Percentiles rank a stretch among this genome's conserved stretches.
These are phyloP conservation scores for Pyxicephalus adspersus DNA, from an alignment of 2,113 vertebrate species.

Conservation along the genomic window DNA sequence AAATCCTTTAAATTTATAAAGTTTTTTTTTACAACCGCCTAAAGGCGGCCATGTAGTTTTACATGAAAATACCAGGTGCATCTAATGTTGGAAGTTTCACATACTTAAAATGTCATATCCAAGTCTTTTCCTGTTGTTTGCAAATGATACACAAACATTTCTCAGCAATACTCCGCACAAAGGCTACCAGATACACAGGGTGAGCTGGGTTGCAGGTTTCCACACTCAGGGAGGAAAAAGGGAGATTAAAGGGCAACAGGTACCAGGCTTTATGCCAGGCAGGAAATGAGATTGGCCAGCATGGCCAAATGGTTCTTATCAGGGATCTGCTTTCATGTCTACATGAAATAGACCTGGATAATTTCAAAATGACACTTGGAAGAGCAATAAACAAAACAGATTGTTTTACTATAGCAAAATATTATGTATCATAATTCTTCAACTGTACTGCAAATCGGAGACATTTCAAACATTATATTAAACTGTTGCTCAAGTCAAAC, in stretches of 20 bases:
- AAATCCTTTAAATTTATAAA: no score
- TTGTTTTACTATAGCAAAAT: conserved; percentile 2
- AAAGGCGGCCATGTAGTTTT: no score
- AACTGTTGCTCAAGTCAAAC: not conserved
- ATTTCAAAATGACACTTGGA: not conserved
- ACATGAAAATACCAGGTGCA: not conserved
- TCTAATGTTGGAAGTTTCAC: not conserved
- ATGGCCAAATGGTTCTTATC: not conserved
- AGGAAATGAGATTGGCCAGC: conserved; percentile 17
- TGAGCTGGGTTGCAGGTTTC: not conserved
- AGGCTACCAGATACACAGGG: not conserved
- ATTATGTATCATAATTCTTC: no score
- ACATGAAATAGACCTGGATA: not conserved
- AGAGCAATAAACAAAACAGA: not conserved
- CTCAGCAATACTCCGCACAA: no score
- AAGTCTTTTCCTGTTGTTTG: not conserved
- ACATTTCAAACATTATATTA: not conserved
- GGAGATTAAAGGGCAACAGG: conserved; percentile 16
- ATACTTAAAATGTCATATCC: no score
- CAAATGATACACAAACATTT: not conserved
- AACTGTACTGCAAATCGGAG: no score
- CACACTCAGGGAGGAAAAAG: not conserved
- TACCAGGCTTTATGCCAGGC: conserved; percentile 5
- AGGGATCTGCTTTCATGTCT: not conserved
- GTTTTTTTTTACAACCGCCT: no score